These are phyloP conservation scores for Oryzaephilus surinamensis DNA, from an alignment of 1,140 invertebrate species.

Conservation along the genomic window DNA sequence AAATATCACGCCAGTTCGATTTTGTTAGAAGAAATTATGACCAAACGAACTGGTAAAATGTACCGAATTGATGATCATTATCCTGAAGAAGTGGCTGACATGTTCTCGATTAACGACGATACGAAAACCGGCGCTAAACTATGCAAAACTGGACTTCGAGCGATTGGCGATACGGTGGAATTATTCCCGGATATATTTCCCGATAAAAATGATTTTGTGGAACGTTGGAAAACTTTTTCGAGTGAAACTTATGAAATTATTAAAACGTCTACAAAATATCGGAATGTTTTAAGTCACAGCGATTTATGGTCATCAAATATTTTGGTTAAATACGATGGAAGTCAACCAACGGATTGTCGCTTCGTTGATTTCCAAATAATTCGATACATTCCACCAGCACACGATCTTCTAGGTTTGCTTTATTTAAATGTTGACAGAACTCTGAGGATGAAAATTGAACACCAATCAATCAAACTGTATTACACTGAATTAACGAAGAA, in stretches of 20 bases:
- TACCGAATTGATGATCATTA: conserved; percentile 11
- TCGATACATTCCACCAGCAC: conserved; percentile 40
- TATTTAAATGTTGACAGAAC: conserved; percentile 30
- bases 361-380: conserved; percentile 44
- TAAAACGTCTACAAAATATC: conserved; percentile 7
- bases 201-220: conserved; percentile 1
- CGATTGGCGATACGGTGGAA: neutral
- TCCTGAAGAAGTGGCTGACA: neutral
- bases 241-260: conserved; percentile 4
- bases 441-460: conserved; percentile 30
- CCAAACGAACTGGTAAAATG: conserved; percentile 2
- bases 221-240: conserved; percentile 7
- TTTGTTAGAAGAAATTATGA: conserved; percentile 14
- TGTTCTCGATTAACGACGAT: conserved; percentile 5
- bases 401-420: conserved; percentile 38
- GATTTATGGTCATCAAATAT: conserved; percentile 39
- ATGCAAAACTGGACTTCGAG: neutral
- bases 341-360: conserved; percentile 32
- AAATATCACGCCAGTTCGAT: conserved; percentile 17
- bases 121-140: conserved; percentile 1
- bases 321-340: conserved; percentile 39
- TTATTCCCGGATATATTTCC: conserved; percentile 2
- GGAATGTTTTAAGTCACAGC: conserved; percentile 36
- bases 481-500: conserved; percentile 29
- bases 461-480: conserved; percentile 31